These are phyloP conservation scores for Cephus runcator DNA, from an alignment of 2,888 invertebrate species.

Conservation along the genomic window DNA sequence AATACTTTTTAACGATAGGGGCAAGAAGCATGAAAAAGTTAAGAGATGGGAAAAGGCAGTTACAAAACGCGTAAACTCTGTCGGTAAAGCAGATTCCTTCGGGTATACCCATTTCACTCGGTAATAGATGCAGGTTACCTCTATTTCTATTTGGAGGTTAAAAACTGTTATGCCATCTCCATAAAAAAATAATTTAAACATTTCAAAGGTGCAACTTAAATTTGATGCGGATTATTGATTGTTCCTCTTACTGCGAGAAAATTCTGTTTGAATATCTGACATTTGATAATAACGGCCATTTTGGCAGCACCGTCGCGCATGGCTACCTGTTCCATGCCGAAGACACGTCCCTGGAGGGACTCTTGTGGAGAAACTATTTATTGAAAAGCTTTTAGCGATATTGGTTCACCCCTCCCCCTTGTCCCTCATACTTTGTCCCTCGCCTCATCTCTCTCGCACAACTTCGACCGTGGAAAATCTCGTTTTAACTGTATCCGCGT, in stretches of 20 bases:
- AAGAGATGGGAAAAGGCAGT: background rate
- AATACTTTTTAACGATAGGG: too few species aligned
- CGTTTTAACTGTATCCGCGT: background rate
- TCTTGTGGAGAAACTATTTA: conserved; percentile 35
- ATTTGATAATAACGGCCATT: background rate
- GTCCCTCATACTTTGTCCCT: background rate
- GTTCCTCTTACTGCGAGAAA: background rate
- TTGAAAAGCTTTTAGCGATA: conserved; percentile 54
- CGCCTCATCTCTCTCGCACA: background rate
- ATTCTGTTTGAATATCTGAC: background rate
- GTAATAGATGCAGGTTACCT: background rate
- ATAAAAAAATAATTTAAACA: background rate
- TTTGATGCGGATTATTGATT: background rate
- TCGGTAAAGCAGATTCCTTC: background rate
- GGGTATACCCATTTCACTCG: background rate
- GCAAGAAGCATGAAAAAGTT: background rate
- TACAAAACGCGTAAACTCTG: background rate
- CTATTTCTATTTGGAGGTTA: background rate
- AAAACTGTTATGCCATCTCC: background rate
- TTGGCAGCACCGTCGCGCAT: background rate
- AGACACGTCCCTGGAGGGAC: background rate
- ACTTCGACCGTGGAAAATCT: background rate
- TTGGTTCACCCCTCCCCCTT: conserved; percentile 26
- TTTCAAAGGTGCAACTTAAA: background rate
- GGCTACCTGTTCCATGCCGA: background rate